phyloP scores from a whole-genome alignment of 1,140 invertebrate species.

The Drosophila takahashii region DNA sequence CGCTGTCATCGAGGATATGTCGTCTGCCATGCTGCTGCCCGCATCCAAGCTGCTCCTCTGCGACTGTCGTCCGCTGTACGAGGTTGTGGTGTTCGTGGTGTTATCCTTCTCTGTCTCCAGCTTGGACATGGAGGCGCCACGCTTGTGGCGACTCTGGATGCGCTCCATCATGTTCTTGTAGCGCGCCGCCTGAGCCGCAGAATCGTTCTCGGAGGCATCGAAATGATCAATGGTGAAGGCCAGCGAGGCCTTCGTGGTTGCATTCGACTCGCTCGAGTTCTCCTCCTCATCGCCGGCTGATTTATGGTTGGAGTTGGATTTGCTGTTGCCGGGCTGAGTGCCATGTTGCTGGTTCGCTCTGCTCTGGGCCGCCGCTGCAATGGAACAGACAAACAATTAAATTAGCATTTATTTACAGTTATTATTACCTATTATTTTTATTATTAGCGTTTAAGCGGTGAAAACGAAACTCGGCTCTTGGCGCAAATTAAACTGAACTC shows the following conservation, averaged over 20 bases:
- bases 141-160: conserved; percentile 88
- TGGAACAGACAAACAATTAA: conserved; percentile 62
- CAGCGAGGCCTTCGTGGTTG: conserved; percentile 65
- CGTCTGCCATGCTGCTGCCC: conserved; percentile 44
- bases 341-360: conserved; percentile 52
- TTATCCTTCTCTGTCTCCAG: conserved; percentile 80
- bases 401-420: conserved; percentile 78
- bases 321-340: conserved; percentile 10
- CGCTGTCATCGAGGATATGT: conserved; percentile 39
- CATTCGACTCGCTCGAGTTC: conserved; percentile 58
- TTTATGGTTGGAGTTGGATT: conserved; percentile 18
- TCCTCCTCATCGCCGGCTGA: conserved; percentile 54
- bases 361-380: conserved; percentile 65
- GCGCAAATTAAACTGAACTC: conserved; percentile 51
- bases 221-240: conserved; percentile 91
- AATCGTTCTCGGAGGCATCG: conserved; percentile 87
- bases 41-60: conserved; percentile 85
- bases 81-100: conserved; percentile 19
- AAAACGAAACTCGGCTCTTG: conserved; percentile 55
- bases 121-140: conserved; percentile 90
- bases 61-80: conserved; percentile 61
- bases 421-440: conserved; percentile 58
- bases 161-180: conserved; percentile 89
- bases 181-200: conserved; percentile 85
- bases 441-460: conserved; percentile 67